Base-by-base conservation (phyloP, 2,113 vertebrate genomes). In the Petrocephalus microphthalmus region DNA sequence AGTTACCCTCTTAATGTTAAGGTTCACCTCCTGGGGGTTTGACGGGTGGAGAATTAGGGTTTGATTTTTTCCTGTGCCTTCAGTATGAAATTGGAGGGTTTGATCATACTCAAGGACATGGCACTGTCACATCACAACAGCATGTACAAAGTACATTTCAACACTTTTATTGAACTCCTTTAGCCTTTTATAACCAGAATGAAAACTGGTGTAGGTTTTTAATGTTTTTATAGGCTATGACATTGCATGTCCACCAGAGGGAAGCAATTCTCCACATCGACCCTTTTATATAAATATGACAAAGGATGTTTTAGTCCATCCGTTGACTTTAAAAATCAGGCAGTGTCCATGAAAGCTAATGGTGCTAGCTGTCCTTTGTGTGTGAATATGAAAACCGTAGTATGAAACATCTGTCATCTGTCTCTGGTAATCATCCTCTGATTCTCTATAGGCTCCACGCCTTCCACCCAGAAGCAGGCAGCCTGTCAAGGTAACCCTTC, bases 401-500 rank as follows among this genome's bases (percentile, higher is more conserved):
- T 15, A 42, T 17, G 33, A 78, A 78, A 78, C 71, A 15, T 78
- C 33, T 19, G 71, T 78, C 29, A 74, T 37, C 53, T 15, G 52
- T 91, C 91, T 94, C 91, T 93, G 91, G 88, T 91, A 89, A 89
- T 91, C 83, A 81, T 86, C 85, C 88, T 89, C 89, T 56, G 45
- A 71, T 57, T 87, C 91, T 91, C 91, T 37, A 33, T 22, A 71
- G 88, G 78, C 57, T 88, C 89, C 88, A 1, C 87, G 67, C 87
- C 71, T 89, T 92, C 89, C 89, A 81, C 88, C 89, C 90, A 90
- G 78, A 83, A 78, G 33, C 87, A 86, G 81, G 78, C 87, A 82
- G 90, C 86, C 82, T 37, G 91, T 93, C 90, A 92, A 92, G 92
- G 91, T 92, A 90, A 93, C 89, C 84, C 88, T 64, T 89, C 87